Percentiles rank a stretch among this genome's conserved stretches.
Evolutionary conservation across 2,888 invertebrate genomes (phyloP).

Genomic region (Aphodius sticticus): DNA sequence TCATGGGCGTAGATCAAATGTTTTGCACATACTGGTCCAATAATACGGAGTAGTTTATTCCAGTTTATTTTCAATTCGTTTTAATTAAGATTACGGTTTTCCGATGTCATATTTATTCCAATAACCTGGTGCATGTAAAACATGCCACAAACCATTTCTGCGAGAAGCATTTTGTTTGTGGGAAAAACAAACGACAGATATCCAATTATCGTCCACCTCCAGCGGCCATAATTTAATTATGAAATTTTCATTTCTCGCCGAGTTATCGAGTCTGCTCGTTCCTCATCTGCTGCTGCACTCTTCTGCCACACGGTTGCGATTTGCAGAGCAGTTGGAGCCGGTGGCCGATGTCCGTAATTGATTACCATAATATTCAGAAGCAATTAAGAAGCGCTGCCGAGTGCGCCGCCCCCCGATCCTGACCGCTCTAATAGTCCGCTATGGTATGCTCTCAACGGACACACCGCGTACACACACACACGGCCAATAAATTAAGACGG

Average conservation of each 20-base stretch:
- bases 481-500: slow-evolving; percentile 52
- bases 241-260: neutral
- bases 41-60: no score
- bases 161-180: neutral
- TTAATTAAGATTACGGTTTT: no score
- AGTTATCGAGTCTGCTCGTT: neutral
- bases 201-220: neutral
- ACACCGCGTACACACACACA: slow-evolving; percentile 35
- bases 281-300: slow-evolving; percentile 7
- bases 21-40: no score
- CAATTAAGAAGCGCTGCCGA: slow-evolving; percentile 47
- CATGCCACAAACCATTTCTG: no score
- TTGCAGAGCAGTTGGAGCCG: slow-evolving; percentile 35
- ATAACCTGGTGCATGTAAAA: no score
- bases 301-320: slow-evolving; percentile 7
- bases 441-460: slow-evolving; percentile 27
- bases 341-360: slow-evolving; percentile 41
- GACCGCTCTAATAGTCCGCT: slow-evolving; percentile 47
- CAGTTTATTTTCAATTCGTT: no score
- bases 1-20: no score
- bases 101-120: no score
- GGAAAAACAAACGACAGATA: neutral
- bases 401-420: slow-evolving; percentile 46
- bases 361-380: slow-evolving; percentile 45
- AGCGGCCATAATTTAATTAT: neutral